Evolutionary conservation across 2,888 invertebrate genomes (phyloP), one percentile per base, ranked within the genome.

Genomic region (Emmelina monodactyla): DNA sequence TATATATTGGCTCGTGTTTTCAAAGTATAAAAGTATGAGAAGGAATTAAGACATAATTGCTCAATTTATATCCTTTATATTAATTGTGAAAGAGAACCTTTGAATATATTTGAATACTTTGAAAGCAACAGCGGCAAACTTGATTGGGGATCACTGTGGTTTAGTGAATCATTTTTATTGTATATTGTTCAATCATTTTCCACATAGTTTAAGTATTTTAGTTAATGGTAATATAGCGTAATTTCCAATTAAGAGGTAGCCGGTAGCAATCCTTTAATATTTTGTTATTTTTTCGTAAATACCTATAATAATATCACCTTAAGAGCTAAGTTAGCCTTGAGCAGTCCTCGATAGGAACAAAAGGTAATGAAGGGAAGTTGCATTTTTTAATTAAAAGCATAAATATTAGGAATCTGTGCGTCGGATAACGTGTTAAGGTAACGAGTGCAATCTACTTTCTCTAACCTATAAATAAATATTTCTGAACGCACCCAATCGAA

Each of bases 141-240:
- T 45, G 43, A 11, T 25, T 7, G n/a, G 65, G 60, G 64, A 55
- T 63, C 67, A 60, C 71, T 73, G 70, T 52, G 53, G 67, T 71
- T 65, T 75, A 76, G 75, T 75, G 62, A 76, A 78, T 73, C 71
- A 71, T 72, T 76, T 70, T 73, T 75, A 73, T 69, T 78, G 73
- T 76, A 76, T 69, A 76, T 75, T 78, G 75, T 78, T 78, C 75
- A 62, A 73, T 75, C 56, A 71, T 75, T 76, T 78, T 78, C 76
- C 76, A 76, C 68, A 62, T 76, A 78, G 70, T 61, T 68, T 71
- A 75, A 69, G 71, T 43, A 69, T 66, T 76, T 78, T 75, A 78
- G 72, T 75, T 79, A 57, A 63, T 72, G 68, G 47, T 6, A 28
- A 14, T 53, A 52, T 78, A 78, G 75, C 51, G 64, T 78, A 78